Conservation (phyloP, 1,140 invertebrate species). For the Araneus ventricosus region DNA sequence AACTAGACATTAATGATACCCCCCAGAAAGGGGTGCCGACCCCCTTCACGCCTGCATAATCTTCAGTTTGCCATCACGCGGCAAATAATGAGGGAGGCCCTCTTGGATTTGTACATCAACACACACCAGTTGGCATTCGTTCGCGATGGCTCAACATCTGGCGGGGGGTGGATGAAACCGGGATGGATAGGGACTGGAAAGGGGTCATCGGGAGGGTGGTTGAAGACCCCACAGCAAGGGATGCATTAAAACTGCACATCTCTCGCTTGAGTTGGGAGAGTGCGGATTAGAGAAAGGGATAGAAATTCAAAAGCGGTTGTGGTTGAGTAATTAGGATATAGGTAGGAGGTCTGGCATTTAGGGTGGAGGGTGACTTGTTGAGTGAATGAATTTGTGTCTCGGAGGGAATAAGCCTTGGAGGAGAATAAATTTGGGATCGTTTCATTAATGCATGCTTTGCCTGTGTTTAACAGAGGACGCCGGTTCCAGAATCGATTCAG, state of each 20-base stretch:
- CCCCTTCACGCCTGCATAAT: not conserved
- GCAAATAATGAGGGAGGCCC: not conserved
- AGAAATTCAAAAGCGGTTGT: slow-evolving; percentile 44
- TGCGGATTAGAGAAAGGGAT: slow-evolving; percentile 19
- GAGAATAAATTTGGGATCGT: not conserved
- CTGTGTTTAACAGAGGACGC: too few species aligned
- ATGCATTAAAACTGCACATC: not conserved
- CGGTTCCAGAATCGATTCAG: too few species aligned
- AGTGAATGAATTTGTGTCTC: not conserved
- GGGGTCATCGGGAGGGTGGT: not conserved
- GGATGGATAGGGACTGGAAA: not conserved
- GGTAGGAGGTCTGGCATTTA: not conserved
- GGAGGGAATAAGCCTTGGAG: not conserved
- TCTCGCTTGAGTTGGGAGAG: not conserved
- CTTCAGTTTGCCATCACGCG: not conserved
- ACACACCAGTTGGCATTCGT: not conserved
- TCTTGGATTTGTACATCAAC: slow-evolving; percentile 46
- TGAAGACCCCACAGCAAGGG: not conserved
- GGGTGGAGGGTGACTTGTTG: not conserved
- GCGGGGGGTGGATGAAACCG: not conserved
- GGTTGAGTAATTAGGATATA: slow-evolving; percentile 36
- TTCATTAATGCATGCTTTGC: too few species aligned
- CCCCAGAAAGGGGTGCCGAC: not conserved
- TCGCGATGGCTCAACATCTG: slow-evolving; percentile 15
- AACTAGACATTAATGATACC: not conserved